phyloP scores from a whole-genome alignment of 2,113 vertebrate species.

The Oxyura jamaicensis region DNA sequence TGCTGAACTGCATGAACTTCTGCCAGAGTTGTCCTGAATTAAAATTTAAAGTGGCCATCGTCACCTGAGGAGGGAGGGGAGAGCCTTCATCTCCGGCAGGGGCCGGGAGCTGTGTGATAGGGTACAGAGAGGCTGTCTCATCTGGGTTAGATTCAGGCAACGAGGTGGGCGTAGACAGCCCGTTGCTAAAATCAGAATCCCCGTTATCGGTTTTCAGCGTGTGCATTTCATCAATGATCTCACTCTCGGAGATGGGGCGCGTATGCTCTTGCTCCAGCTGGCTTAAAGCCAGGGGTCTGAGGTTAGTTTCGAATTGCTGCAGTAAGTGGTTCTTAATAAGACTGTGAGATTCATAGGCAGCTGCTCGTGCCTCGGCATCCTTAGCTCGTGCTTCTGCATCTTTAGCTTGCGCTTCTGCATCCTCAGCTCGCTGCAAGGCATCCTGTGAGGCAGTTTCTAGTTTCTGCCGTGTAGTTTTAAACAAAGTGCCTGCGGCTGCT shows the following conservation, averaged over 20 bases:
- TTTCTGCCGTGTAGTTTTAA: not conserved
- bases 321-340: not conserved
- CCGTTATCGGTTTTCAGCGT: not conserved
- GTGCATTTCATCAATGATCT: not conserved
- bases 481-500: not conserved
- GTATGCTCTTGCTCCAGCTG: not conserved
- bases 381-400: not conserved
- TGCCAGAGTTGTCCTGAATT: not conserved
- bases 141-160: not conserved
- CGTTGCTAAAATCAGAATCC: not conserved
- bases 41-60: accelerated
- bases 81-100: not conserved
- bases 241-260: accelerated
- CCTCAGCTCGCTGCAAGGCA: not conserved
- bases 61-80: not conserved
- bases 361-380: not conserved
- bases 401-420: not conserved
- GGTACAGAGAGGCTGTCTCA: not conserved
- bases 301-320: not conserved
- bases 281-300: not conserved
- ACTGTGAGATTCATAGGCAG: not conserved
- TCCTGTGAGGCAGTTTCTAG: not conserved
- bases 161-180: accelerated
- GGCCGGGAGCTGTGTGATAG: accelerated
- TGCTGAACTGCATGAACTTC: not conserved